Base-by-base conservation (phyloP, 2,888 invertebrate species). In the Euphydryas editha region DNA sequence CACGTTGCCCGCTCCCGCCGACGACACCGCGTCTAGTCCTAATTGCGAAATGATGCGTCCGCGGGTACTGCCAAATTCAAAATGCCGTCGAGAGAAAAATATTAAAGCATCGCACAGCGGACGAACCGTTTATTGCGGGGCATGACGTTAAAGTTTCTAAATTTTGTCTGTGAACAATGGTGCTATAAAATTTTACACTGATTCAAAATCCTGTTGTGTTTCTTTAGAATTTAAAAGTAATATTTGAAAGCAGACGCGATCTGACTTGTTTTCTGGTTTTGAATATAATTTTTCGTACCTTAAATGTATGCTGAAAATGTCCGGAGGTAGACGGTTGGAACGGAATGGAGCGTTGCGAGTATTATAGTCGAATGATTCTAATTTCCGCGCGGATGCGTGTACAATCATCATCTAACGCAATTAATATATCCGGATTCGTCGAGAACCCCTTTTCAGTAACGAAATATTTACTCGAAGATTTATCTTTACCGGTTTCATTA, bases 101-200 rank as follows among this genome's bases (percentile, higher is more conserved):
- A 87, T 89, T 86, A 86, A 86, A 88, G 76, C 77, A 79, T 81
- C 81, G 77, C 51, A 30, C 63, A 51, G 10, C 83, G 76, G 77
- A 78, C 85, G 84, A 84, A 84, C 86, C 84, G 86, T 88, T 90
- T 90, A 91, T 86, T 83, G 85, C 85, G 80, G 78, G 82, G 81
- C 80, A 81, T 81, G 84, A 87, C 85, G 87, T 88, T 88, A 89
- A 85, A 83, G 85, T 81, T 86, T 85, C 88, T 90, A 89, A 89
- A 89, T 85, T 90, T 89, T 84, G 85, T 84, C 79, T 83, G 84
- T 84, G 87, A 84, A 84, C 86, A 88, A 86, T 83, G 81, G 81
- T 77, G 81, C 82, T 82, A 83, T 90, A 89, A 88, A 90, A 87
- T 83, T 86, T 87, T 87, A 86, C 87, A 85, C 86, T 89, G 87